Percentiles rank a stretch among this genome's conserved stretches.
Evolutionary conservation across 1,140 invertebrate species (phyloP).

Genomic region (Ceratosolen fusciceps): DNA sequence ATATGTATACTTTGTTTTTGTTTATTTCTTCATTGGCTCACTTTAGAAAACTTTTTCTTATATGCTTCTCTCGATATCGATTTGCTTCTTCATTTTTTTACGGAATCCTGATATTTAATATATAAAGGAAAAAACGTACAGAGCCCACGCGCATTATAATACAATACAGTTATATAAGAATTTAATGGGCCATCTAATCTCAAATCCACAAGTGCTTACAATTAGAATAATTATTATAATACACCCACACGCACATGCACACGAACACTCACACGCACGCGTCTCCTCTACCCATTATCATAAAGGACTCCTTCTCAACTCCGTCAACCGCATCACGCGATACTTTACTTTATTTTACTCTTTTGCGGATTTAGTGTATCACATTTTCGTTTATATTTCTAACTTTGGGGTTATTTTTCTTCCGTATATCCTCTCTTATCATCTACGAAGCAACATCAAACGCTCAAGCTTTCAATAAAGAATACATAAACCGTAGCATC

Average conservation of each 20-base stretch:
- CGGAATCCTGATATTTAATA: not conserved
- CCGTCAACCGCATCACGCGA: too few species aligned
- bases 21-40: constrained; percentile 37
- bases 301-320: not conserved
- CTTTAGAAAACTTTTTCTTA: constrained; percentile 13
- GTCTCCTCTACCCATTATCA: not conserved
- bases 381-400: constrained; percentile 47
- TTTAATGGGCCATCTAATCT: not conserved
- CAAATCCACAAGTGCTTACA: constrained; percentile 21
- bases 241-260: not conserved
- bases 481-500: constrained; percentile 38
- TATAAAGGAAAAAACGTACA: not conserved
- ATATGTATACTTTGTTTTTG: not conserved
- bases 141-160: not conserved
- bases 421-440: constrained; percentile 40
- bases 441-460: constrained; percentile 49
- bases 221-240: constrained; percentile 9
- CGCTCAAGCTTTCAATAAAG: constrained; percentile 43
- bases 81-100: too few species aligned
- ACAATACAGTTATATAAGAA: not conserved
- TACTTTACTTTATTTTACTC: constrained; percentile 39
- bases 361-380: constrained; percentile 45
- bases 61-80: not conserved
- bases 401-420: constrained; percentile 44
- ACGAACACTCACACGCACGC: too few species aligned